Base-by-base conservation (phyloP, 1,140 invertebrate genomes). In the Drosophila pallidifrons region DNA sequence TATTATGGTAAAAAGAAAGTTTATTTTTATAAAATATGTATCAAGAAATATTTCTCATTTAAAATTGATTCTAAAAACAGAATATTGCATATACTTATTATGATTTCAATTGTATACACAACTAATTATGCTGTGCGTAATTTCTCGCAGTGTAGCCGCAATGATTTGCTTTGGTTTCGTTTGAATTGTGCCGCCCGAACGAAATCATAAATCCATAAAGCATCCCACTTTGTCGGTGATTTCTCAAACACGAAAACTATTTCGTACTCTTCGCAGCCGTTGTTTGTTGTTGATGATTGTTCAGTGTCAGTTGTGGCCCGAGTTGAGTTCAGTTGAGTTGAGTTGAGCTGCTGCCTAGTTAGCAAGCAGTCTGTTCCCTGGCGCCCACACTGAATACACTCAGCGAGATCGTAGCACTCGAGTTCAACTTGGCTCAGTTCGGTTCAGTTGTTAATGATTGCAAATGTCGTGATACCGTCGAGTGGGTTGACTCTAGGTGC, bases 381-480 rank as follows among this genome's bases (percentile, higher is more conserved):
- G 51, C 58, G 58, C 51, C 46, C 63, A 60, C 72, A 52, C 35
- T 43, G 15, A 13, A 32, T 15, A 38, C 35, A 38, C 51, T 54
- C 51, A 32, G 28, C n/a, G 1, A 10, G 35, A 25, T 38, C 35
- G 35, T 25, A 25, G 30, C 30, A 38, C 7, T 28, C 35, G 16
- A 64, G 61, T 52, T 52, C 65, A 45, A 13, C 38, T 43, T 55
- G 13, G 20, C 20, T 25, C 20, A 32, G 35, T 38, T 38, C 35
- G 10, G 32, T 15, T 25, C 51, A 52, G 63, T 51, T 70, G 72
- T 79, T 79, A 79, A 79, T 79, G 77, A 79, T 76, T 72, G 77
- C 77, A 76, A 75, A 76, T 79, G 77, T 79, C 77, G 77, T 79
- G 77, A 79, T 79, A 71, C 75, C 63, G 57, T 69, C 38, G 66